A percentile compares a stretch with the other conserved stretches of the same genome.
These are phyloP conservation scores for Neodiprion pinetum DNA, from an alignment of 1,140 invertebrate genomes.

Conservation along the genomic window DNA sequence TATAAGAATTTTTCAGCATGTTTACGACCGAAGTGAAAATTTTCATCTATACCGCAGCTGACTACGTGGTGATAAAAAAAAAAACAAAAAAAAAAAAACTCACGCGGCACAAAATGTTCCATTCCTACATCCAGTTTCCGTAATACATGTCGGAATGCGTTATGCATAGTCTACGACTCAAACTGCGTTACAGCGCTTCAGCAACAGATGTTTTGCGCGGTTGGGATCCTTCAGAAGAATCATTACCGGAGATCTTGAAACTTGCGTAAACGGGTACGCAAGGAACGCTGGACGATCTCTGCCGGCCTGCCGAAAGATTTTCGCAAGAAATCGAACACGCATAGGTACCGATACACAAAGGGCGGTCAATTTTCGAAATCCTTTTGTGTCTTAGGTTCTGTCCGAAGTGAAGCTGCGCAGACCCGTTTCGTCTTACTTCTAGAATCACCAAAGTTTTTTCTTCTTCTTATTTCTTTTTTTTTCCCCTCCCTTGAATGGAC, in stretches of 20 bases:
- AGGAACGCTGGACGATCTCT: background rate
- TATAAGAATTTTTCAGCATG: background rate
- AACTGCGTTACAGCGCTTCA: no score
- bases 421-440: constrained; percentile 56
- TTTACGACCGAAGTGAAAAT: background rate
- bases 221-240: background rate
- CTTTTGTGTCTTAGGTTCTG: background rate
- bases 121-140: no score
- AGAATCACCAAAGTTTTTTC: constrained; percentile 27
- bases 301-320: background rate
- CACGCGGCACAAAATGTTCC: no score
- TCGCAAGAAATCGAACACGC: constrained; percentile 3
- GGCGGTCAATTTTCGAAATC: constrained; percentile 4
- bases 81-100: background rate
- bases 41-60: background rate
- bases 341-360: background rate
- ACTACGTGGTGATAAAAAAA: background rate
- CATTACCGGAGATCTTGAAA: background rate
- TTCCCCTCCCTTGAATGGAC: constrained; percentile 27
- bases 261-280: background rate
- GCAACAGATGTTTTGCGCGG: background rate
- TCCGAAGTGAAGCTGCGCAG: constrained; percentile 12
- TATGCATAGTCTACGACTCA: no score
- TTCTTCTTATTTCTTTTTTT: background rate
- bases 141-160: no score